Conservation (phyloP, 2,113 vertebrate species). For the Xenopus laevis region DNA sequence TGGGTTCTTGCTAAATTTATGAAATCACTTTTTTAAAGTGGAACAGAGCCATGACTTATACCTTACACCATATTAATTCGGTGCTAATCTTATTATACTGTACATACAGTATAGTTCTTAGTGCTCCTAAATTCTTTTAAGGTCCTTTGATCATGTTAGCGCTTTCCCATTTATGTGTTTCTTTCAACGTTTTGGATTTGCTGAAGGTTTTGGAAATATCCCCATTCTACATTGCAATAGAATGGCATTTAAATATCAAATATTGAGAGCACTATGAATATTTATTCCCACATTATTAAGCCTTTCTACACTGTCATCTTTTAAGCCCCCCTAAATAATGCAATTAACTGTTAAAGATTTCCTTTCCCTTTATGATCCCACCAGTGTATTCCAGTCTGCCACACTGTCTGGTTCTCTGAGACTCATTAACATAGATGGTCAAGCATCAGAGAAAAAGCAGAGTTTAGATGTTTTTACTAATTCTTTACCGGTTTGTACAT, state of each 20-base stretch:
- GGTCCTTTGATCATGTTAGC: slow-evolving; percentile 68
- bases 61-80: slow-evolving; percentile 57
- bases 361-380: no score
- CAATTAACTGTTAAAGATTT: no score
- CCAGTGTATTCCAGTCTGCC: no score
- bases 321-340: no score
- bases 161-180: slow-evolving; percentile 60
- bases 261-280: no score
- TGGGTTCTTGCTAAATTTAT: slow-evolving; percentile 48
- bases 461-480: no score
- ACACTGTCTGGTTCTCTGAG: no score
- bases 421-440: no score
- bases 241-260: not conserved
- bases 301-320: not conserved
- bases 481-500: no score
- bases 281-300: no score
- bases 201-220: not conserved
- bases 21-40: slow-evolving; percentile 64
- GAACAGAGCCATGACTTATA: slow-evolving; percentile 55
- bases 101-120: slow-evolving; percentile 59
- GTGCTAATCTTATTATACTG: slow-evolving; percentile 68
- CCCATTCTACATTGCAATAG: not conserved
- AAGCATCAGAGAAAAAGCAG: no score
- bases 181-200: slow-evolving; percentile 45
- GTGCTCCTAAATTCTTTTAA: slow-evolving; percentile 64